phyloP scores from a whole-genome alignment of 30 jellyfish, hydroid and myxozoan species.

The Chrysaora quinquecirrha region DNA sequence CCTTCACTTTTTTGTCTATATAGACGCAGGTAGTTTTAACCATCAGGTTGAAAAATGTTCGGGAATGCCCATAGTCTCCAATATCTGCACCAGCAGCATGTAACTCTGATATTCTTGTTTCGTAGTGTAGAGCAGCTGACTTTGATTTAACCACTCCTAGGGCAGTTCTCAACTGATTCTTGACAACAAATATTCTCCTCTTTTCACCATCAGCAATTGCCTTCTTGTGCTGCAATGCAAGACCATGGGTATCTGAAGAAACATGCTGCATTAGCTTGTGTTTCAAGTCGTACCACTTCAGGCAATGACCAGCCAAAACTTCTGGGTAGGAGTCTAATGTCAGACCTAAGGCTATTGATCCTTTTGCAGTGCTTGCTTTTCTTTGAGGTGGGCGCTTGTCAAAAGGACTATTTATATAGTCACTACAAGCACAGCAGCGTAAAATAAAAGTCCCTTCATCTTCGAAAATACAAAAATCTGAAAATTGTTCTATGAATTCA shows the following conservation, averaged over 20 bases:
- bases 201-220: background rate
- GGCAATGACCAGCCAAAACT: background rate
- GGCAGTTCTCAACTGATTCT: conserved; percentile 14
- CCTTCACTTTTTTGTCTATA: conserved; percentile 13
- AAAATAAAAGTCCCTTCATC: conserved; percentile 14
- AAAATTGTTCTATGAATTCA: too few species aligned
- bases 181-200: conserved; percentile 14
- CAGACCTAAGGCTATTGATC: background rate
- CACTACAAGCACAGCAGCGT: too few species aligned
- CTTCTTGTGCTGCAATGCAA: conserved; percentile 4
- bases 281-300: background rate
- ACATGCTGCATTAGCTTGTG: too few species aligned
- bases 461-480: conserved; percentile 2
- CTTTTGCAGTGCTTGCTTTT: background rate
- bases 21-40: conserved; percentile 13
- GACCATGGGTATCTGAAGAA: conserved; percentile 4
- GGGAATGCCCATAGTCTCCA: conserved; percentile 37
- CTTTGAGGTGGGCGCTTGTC: too few species aligned
- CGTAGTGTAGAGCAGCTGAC: conserved; percentile 36
- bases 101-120: conserved; percentile 37
- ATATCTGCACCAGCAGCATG: too few species aligned
- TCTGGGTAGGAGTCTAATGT: conserved; percentile 1
- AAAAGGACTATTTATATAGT: too few species aligned
- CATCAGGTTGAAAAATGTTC: conserved; percentile 16
- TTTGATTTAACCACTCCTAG: too few species aligned